Evolutionary conservation across 2,888 invertebrate species (phyloP).

Genomic region (Acleris literana): DNA sequence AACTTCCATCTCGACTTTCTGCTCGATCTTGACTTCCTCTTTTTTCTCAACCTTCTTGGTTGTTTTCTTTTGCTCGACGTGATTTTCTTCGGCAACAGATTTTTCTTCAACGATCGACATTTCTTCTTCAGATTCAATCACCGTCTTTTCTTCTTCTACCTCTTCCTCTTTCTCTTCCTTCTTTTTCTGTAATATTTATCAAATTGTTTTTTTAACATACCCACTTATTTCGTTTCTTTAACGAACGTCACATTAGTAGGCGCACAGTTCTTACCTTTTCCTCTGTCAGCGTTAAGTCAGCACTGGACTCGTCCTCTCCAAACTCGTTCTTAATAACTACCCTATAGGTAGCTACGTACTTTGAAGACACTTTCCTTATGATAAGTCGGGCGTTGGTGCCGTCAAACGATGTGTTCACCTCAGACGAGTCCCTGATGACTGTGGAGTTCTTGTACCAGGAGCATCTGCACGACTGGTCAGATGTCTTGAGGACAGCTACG

Average conservation of each 20-base stretch:
- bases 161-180: constrained; percentile 77
- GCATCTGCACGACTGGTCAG: constrained; percentile 91
- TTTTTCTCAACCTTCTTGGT: constrained; percentile 66
- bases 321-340: constrained; percentile 95
- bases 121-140: constrained; percentile 79
- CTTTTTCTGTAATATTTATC: constrained; percentile 66
- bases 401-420: constrained; percentile 91
- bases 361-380: constrained; percentile 89
- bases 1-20: constrained; percentile 67
- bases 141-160: constrained; percentile 72
- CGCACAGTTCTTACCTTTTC: constrained; percentile 73
- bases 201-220: not conserved
- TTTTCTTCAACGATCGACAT: constrained; percentile 78
- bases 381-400: constrained; percentile 91
- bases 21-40: constrained; percentile 57
- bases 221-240: not conserved
- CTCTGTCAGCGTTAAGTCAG: constrained; percentile 90
- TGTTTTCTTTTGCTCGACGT: constrained; percentile 76
- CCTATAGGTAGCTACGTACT: constrained; percentile 91
- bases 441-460: constrained; percentile 94
- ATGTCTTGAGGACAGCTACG: constrained; percentile 87
- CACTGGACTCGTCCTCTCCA: constrained; percentile 94
- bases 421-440: constrained; percentile 89
- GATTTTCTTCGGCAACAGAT: constrained; percentile 77
- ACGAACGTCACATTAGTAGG: too few relatives aligned